Evolutionary conservation across 2,888 invertebrate species (phyloP).

Genomic region (Xestobium rufovillosum): DNA sequence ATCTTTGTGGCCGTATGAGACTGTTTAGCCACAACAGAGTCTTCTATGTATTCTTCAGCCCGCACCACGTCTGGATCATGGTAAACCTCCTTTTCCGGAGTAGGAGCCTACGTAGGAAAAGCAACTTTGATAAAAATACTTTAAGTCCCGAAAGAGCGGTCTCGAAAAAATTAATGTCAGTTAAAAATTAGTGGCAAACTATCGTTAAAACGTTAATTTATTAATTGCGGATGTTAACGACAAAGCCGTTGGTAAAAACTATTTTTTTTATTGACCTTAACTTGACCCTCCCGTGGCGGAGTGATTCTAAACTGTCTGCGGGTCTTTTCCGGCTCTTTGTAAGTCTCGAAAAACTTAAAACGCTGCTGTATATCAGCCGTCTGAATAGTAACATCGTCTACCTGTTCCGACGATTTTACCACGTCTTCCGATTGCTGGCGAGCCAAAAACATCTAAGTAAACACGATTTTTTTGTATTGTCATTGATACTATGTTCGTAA

Average conservation of each 20-base stretch:
- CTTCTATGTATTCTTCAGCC: constrained; percentile 50
- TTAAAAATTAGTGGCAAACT: no score
- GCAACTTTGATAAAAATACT: no score
- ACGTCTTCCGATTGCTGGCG: constrained; percentile 58
- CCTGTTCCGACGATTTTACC: constrained; percentile 62
- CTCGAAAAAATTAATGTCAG: no score
- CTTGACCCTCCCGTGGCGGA: constrained; percentile 74
- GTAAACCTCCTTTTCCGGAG: constrained; percentile 66
- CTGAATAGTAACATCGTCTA: constrained; percentile 71
- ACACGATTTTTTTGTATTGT: constrained; percentile 5
- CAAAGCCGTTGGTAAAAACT: no score
- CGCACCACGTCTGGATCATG: constrained; percentile 66
- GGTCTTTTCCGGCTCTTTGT: constrained; percentile 61
- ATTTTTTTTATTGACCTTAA: constrained; percentile 50
- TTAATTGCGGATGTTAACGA: no score
- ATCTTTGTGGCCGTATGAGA: constrained; percentile 77
- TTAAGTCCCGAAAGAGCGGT: no score
- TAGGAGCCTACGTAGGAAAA: constrained; percentile 54
- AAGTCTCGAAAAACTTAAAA: constrained; percentile 88
- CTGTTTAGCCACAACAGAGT: constrained; percentile 47
- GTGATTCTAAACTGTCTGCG: constrained; percentile 79
- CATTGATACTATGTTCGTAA: no score
- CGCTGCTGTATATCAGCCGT: constrained; percentile 77
- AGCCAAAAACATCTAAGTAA: constrained; percentile 44
- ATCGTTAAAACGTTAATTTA: no score